These are phyloP conservation scores for Notechis scutatus DNA, from an alignment of 2,113 vertebrate species.

Conservation along the genomic window DNA sequence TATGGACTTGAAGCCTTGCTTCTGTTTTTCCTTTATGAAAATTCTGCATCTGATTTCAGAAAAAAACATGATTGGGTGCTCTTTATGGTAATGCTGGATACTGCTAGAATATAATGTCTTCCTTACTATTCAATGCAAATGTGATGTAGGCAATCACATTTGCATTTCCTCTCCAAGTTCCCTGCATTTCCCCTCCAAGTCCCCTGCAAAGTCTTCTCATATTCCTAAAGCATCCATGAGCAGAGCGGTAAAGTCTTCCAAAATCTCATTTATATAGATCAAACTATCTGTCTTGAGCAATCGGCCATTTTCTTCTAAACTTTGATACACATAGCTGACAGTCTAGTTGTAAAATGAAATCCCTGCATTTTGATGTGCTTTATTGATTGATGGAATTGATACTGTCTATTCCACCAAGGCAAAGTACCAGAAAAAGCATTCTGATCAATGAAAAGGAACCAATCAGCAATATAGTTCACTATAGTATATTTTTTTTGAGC, in stretches of 20 bases:
- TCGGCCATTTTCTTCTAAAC: background rate
- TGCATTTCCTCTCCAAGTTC: background rate
- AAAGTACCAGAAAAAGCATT: constrained; percentile 14
- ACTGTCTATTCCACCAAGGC: constrained; percentile 11
- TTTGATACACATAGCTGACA: background rate
- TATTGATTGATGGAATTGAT: constrained; percentile 17
- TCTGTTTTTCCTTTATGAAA: background rate
- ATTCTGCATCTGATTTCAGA: constrained; percentile 7
- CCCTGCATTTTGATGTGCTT: background rate
- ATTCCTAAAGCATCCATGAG: constrained; percentile 21
- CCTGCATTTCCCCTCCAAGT: background rate
- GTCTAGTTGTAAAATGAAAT: constrained; percentile 3
- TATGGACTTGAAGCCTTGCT: background rate
- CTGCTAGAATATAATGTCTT: background rate
- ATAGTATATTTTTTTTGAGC: too few species aligned
- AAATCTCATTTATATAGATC: background rate
- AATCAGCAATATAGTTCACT: background rate
- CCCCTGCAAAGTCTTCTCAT: background rate
- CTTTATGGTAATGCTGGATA: constrained; percentile 4
- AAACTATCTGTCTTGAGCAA: constrained; percentile 1
- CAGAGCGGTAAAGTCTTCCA: rapidly evolving
- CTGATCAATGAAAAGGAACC: background rate
- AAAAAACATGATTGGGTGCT: constrained; percentile 6
- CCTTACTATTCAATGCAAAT: constrained; percentile 2
- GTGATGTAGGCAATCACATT: constrained; percentile 26